Conservation (phyloP, 2,888 invertebrate species). For the Dasysyrphus albostriatus region DNA sequence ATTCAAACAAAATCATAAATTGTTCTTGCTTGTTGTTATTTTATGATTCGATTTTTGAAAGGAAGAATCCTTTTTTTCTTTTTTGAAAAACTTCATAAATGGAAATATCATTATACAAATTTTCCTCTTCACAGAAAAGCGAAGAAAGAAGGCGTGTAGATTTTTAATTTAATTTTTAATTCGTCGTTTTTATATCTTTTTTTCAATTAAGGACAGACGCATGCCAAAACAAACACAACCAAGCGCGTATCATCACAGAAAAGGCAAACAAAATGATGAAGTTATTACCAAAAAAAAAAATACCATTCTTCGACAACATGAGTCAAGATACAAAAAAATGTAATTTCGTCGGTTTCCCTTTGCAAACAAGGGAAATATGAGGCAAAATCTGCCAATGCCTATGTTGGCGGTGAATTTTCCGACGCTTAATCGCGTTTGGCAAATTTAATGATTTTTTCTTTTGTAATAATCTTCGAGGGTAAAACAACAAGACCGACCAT, state of each 20-base stretch:
- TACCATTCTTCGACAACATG: background rate
- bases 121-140: background rate
- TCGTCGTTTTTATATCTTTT: background rate
- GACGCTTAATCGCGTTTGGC: slow-evolving; percentile 5
- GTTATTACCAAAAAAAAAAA: background rate
- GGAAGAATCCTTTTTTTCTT: background rate
- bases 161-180: slow-evolving; percentile 14
- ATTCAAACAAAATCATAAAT: background rate
- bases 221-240: background rate
- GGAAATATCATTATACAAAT: background rate
- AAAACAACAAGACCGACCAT: background rate
- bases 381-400: background rate
- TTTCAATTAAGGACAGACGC: background rate
- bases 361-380: background rate
- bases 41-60: background rate
- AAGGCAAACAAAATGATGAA: background rate
- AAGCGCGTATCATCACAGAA: slow-evolving; percentile 1
- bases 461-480: background rate
- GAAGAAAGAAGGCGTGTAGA: background rate
- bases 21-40: background rate
- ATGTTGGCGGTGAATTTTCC: background rate
- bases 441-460: background rate
- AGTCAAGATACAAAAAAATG: background rate
- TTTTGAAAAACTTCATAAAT: background rate
- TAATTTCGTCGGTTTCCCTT: background rate